These are phyloP conservation scores for Drosophila helvetica DNA, from an alignment of 2,888 invertebrate species.

Conservation along the genomic window DNA sequence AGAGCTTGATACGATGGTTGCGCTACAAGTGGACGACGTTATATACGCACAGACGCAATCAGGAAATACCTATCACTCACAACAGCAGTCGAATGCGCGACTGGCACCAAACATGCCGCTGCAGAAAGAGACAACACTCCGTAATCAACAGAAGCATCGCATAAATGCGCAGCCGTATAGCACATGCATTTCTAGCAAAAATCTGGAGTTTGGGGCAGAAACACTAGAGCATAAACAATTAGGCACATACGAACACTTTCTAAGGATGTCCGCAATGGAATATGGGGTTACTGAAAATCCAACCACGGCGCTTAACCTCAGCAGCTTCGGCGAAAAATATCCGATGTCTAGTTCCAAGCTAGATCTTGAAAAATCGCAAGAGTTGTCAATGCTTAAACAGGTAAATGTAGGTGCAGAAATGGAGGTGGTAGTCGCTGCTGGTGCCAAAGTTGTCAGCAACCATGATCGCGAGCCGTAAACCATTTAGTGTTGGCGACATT, in stretches of 20 bases:
- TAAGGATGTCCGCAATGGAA: slow-evolving; percentile 75
- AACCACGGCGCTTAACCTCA: slow-evolving; percentile 68
- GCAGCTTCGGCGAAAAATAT: slow-evolving; percentile 52
- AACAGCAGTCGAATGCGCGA: slow-evolving; percentile 24
- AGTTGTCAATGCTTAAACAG: slow-evolving; percentile 55
- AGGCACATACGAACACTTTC: slow-evolving; percentile 76
- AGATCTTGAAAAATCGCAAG: slow-evolving; percentile 30
- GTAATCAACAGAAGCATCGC: slow-evolving; percentile 43
- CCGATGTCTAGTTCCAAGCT: slow-evolving; percentile 51
- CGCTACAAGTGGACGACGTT: slow-evolving; percentile 58
- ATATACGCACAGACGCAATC: slow-evolving; percentile 56
- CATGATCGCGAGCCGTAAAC: slow-evolving; percentile 47
- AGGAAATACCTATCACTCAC: slow-evolving; percentile 48
- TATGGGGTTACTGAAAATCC: slow-evolving; percentile 58
- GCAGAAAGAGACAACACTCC: slow-evolving; percentile 33
- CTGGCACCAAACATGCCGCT: slow-evolving; percentile 4
- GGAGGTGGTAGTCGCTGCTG: slow-evolving; percentile 29
- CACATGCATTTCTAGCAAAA: slow-evolving; percentile 37
- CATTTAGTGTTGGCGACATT: slow-evolving; percentile 14
- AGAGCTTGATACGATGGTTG: slow-evolving; percentile 32
- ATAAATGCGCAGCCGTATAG: slow-evolving; percentile 72
- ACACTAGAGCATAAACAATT: slow-evolving; percentile 51
- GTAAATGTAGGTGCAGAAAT: slow-evolving; percentile 52
- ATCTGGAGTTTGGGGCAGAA: slow-evolving; percentile 11
- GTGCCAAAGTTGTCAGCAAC: slow-evolving; percentile 31